These are phyloP conservation scores for Lucifuga dentata DNA, from an alignment of 2,113 vertebrate species.

Conservation along the genomic window DNA sequence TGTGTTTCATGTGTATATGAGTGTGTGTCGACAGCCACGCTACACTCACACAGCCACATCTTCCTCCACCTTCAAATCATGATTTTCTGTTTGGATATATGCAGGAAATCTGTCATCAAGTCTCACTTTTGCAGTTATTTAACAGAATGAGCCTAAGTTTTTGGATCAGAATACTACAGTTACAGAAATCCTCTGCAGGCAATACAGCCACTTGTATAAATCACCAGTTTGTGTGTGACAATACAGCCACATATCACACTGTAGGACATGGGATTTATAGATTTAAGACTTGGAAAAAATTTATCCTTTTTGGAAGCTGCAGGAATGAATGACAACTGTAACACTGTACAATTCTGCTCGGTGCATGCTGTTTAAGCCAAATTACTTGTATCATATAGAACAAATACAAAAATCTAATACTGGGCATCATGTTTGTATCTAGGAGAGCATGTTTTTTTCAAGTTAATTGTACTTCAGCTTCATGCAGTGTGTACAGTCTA, in stretches of 20 bases:
- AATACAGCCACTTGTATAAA: slow-evolving; percentile 14
- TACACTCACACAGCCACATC: not conserved
- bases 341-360: slow-evolving; percentile 5
- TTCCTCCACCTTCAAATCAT: not conserved
- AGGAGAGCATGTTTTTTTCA: too few species aligned
- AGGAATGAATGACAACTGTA: slow-evolving; percentile 10
- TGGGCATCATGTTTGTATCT: too few species aligned
- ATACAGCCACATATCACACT: slow-evolving; percentile 11
- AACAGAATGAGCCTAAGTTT: not conserved
- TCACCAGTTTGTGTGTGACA: slow-evolving; percentile 12
- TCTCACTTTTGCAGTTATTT: not conserved
- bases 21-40: not conserved
- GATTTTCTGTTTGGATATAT: not conserved
- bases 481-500: too few species aligned
- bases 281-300: slow-evolving; percentile 12
- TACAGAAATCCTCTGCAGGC: slow-evolving; percentile 1
- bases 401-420: slow-evolving; percentile 7
- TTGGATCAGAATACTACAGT: too few species aligned
- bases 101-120: not conserved
- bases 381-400: not conserved
- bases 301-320: not conserved
- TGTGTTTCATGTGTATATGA: not conserved
- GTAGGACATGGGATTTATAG: slow-evolving; percentile 21
- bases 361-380: not conserved
- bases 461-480: too few species aligned